A percentile compares a stretch with the other conserved stretches of the same genome.
Conservation (phyloP, 2,113 vertebrate species). For the Trachemys scripta region DNA sequence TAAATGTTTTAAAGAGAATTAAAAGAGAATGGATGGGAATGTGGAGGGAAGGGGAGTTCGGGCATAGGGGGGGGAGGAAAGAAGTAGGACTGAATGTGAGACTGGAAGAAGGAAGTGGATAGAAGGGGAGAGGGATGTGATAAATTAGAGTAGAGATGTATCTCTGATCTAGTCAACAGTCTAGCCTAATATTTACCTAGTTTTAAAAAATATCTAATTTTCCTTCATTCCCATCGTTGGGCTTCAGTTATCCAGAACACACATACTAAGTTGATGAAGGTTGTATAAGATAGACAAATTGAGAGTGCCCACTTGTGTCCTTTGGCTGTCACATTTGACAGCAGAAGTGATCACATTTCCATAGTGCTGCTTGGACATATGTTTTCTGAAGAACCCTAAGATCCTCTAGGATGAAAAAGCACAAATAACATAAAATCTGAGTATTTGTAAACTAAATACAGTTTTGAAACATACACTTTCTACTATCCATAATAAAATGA, state of each 20-base stretch:
- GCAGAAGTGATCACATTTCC: neutral
- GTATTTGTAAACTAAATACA: neutral
- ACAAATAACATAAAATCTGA: neutral
- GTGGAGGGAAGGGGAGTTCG: neutral
- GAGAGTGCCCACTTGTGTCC: neutral
- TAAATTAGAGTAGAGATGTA: neutral
- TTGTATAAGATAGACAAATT: neutral
- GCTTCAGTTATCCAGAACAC: neutral
- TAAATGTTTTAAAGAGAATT: neutral
- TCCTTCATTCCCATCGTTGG: neutral
- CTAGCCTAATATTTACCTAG: neutral
- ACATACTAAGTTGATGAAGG: neutral
- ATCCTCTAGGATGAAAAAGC: neutral
- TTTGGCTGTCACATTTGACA: neutral
- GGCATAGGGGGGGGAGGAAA: neutral
- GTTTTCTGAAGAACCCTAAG: neutral
- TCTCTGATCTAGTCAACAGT: neutral
- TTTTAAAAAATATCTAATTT: neutral
- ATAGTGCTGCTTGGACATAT: neutral
- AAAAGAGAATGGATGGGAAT: neutral
- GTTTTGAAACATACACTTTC: neutral
- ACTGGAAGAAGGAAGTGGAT: neutral
- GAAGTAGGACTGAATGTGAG: neutral
- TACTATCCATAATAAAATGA: neutral
- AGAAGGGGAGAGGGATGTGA: fast-evolving